These are phyloP conservation scores for Phengaris arion DNA, from an alignment of 2,888 invertebrate genomes.

Conservation along the genomic window DNA sequence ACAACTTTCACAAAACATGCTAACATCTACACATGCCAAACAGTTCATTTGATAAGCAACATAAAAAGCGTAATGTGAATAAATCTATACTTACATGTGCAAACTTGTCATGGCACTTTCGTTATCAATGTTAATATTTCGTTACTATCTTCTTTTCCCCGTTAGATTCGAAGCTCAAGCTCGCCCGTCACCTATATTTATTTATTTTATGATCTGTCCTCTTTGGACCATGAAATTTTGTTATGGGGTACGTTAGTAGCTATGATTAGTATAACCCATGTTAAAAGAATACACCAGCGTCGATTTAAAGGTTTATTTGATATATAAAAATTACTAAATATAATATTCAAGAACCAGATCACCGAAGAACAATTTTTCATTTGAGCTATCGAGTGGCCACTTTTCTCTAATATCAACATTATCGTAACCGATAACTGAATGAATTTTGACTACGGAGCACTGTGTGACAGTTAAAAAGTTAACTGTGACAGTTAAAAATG, in stretches of 20 bases:
- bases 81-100: conserved; percentile 72
- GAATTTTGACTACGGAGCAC: neutral
- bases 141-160: conserved; percentile 46
- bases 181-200: conserved; percentile 60
- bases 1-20: conserved; percentile 29
- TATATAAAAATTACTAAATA: conserved; percentile 67
- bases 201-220: conserved; percentile 37
- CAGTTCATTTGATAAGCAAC: conserved; percentile 69
- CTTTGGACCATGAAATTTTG: conserved; percentile 39
- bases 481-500: conserved; percentile 18
- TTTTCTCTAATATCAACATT: neutral
- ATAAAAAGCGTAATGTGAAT: conserved; percentile 49
- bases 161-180: conserved; percentile 58
- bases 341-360: conserved; percentile 70
- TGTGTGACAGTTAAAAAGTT: conserved; percentile 13
- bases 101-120: conserved; percentile 56
- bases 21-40: conserved; percentile 68
- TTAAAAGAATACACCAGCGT: conserved; percentile 78
- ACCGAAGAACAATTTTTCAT: conserved; percentile 54
- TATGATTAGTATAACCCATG: conserved; percentile 75
- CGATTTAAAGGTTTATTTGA: conserved; percentile 77
- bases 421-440: neutral
- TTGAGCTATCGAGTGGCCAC: conserved; percentile 11
- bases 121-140: conserved; percentile 39
- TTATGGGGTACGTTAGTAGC: conserved; percentile 64